Percentiles rank a stretch among this genome's conserved stretches.
These are phyloP conservation scores for Rhimphoctona megacephalus DNA, from an alignment of 2,888 invertebrate genomes.

Conservation along the genomic window DNA sequence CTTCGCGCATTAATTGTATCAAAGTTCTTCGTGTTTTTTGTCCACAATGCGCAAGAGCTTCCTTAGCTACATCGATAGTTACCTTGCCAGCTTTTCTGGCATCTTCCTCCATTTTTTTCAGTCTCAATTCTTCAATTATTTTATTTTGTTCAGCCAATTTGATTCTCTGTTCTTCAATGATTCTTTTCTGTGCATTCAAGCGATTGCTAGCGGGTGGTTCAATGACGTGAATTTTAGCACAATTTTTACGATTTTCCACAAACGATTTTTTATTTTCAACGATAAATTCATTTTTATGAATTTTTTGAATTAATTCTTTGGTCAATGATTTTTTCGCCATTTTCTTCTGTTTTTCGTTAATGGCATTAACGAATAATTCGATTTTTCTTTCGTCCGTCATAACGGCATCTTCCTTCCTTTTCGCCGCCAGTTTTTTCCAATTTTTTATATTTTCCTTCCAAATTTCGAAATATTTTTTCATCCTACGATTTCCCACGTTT, in stretches of 20 bases:
- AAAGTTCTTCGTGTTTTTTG: conserved; percentile 77
- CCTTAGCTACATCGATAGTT: conserved; percentile 86
- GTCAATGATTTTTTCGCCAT: conserved; percentile 58
- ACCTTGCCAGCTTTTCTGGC: conserved; percentile 84
- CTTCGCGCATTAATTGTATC: conserved; percentile 79
- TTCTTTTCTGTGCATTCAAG: conserved; percentile 89
- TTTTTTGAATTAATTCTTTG: conserved; percentile 41
- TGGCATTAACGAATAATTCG: conserved; percentile 79
- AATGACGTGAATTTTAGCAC: conserved; percentile 52
- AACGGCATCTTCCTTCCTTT: conserved; percentile 69
- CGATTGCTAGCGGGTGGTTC: conserved; percentile 77
- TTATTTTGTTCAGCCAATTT: conserved; percentile 90
- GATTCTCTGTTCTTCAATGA: conserved; percentile 90
- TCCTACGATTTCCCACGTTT: conserved; percentile 64
- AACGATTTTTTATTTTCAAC: conserved; percentile 32
- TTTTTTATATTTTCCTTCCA: conserved; percentile 74
- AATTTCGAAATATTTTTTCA: conserved; percentile 73
- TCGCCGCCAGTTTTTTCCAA: conserved; percentile 52
- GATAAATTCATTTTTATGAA: conserved; percentile 48
- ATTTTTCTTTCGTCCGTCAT: conserved; percentile 79
- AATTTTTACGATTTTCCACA: conserved; percentile 38
- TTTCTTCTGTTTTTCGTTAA: conserved; percentile 78
- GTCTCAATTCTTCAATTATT: conserved; percentile 90
- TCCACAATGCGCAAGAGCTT: conserved; percentile 86
- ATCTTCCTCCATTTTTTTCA: conserved; percentile 89